Conservation (phyloP, 2,113 vertebrate genomes). For the Sigmodon hispidus region DNA sequence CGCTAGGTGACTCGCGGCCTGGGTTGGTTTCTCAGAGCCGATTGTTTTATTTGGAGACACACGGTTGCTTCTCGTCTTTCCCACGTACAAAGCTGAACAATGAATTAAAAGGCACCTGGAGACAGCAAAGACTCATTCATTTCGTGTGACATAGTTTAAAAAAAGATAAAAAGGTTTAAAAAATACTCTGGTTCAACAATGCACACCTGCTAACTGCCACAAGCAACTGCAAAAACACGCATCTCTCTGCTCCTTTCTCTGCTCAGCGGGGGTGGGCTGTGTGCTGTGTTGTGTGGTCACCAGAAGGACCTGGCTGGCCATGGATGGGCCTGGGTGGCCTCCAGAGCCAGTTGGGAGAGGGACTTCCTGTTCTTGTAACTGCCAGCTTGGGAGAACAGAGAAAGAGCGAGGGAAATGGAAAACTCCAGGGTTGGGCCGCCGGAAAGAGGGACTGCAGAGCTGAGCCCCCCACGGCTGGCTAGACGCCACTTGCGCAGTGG, state of each 20-base stretch:
- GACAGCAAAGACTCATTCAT: conserved; percentile 81
- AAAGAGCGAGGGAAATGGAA: neutral
- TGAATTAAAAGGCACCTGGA: conserved; percentile 85
- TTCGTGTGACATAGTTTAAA: conserved; percentile 75
- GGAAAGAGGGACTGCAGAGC: neutral
- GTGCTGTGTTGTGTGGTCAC: neutral
- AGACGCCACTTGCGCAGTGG: neutral
- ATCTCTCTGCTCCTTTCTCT: neutral
- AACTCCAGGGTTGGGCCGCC: neutral
- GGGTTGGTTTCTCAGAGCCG: conserved; percentile 56
- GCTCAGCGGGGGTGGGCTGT: neutral
- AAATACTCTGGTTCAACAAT: conserved; percentile 74
- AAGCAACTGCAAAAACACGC: neutral
- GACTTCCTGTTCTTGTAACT: neutral
- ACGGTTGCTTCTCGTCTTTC: conserved; percentile 50
- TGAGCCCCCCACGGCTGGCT: conserved; percentile 8
- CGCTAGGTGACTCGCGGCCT: conserved; percentile 42
- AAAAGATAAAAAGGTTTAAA: conserved; percentile 82
- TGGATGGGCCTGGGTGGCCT: neutral
- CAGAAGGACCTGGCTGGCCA: neutral
- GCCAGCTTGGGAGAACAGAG: neutral
- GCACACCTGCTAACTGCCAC: conserved; percentile 60
- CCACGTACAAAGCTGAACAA: conserved; percentile 75
- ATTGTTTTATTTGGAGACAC: conserved; percentile 73
- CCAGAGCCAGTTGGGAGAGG: neutral